Conservation (phyloP, 1,140 invertebrate genomes). For the Lordiphosa clarofinis region DNA sequence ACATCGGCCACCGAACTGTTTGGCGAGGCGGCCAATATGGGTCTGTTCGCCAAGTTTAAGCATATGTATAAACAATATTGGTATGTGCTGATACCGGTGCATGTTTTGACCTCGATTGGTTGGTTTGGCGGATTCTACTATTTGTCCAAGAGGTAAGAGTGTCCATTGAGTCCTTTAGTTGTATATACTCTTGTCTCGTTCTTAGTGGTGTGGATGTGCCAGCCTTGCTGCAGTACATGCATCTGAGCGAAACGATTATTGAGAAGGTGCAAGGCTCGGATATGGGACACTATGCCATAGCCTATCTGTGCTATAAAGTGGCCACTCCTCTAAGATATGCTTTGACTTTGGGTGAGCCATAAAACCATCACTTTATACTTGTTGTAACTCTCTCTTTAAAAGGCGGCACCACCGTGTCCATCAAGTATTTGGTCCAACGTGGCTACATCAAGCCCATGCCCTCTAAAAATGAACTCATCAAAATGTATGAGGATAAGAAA, state of each 20-base stretch:
- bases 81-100: slow-evolving; percentile 95
- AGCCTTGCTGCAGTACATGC: slow-evolving; percentile 86
- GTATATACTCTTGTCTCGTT: background rate
- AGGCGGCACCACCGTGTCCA: slow-evolving; percentile 86
- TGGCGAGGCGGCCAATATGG: slow-evolving; percentile 69
- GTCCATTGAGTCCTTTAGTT: too few species aligned
- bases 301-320: slow-evolving; percentile 95
- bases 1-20: slow-evolving; percentile 59
- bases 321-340: slow-evolving; percentile 94
- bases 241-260: slow-evolving; percentile 88
- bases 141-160: slow-evolving; percentile 91
- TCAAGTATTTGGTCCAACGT: slow-evolving; percentile 84
- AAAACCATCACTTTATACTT: background rate
- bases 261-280: slow-evolving; percentile 87
- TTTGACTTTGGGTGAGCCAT: slow-evolving; percentile 88
- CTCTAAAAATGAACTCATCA: slow-evolving; percentile 81
- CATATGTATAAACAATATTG: slow-evolving; percentile 96
- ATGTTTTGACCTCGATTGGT: slow-evolving; percentile 89
- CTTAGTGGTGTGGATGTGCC: slow-evolving; percentile 91
- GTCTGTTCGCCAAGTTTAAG: slow-evolving; percentile 91
- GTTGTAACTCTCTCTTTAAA: background rate
- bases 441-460: slow-evolving; percentile 85
- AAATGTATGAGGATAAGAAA: slow-evolving; percentile 82
- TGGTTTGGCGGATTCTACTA: slow-evolving; percentile 94
- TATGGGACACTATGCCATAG: slow-evolving; percentile 92